Conservation (phyloP, 2,888 invertebrate species). For the Chelonus formosanus region DNA sequence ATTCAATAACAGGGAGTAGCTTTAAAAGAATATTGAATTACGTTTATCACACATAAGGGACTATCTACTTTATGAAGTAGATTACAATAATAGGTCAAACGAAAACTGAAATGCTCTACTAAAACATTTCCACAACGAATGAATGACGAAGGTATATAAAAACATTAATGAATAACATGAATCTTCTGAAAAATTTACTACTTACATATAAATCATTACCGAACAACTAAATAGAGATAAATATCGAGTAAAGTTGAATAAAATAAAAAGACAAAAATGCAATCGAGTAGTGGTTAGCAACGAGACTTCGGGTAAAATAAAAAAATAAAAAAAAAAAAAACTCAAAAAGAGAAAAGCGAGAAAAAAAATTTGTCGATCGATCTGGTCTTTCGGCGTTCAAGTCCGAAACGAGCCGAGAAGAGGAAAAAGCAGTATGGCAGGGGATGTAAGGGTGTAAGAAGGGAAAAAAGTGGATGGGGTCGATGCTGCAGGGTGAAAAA, state of each 20-base stretch:
- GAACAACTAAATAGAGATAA: conserved; percentile 18
- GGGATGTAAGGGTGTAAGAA: conserved; percentile 19
- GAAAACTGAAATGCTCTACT: neutral
- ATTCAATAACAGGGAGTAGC: too few relatives aligned
- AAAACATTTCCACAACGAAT: neutral
- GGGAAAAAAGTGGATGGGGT: conserved; percentile 28
- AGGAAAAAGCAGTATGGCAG: conserved; percentile 32
- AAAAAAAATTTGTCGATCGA: conserved; percentile 43
- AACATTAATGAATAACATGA: conserved; percentile 1
- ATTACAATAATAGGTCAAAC: conserved; percentile 16
- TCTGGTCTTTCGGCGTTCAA: conserved; percentile 42
- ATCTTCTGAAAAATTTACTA: neutral
- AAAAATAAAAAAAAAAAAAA: conserved; percentile 18
- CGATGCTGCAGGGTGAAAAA: conserved; percentile 34
- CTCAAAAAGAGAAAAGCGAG: conserved; percentile 12
- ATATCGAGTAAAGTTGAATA: conserved; percentile 22
- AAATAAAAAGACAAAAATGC: conserved; percentile 8
- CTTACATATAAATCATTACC: conserved; percentile 1
- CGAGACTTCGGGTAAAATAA: conserved; percentile 15
- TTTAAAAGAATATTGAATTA: too few relatives aligned
- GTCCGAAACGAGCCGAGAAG: conserved; percentile 43
- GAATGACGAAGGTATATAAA: neutral
- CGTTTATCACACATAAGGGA: neutral
- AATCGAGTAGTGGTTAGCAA: conserved; percentile 27
- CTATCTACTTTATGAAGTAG: conserved; percentile 20